Base-by-base conservation (phyloP, 2,888 invertebrate genomes). In the Morpho deidamia region DNA sequence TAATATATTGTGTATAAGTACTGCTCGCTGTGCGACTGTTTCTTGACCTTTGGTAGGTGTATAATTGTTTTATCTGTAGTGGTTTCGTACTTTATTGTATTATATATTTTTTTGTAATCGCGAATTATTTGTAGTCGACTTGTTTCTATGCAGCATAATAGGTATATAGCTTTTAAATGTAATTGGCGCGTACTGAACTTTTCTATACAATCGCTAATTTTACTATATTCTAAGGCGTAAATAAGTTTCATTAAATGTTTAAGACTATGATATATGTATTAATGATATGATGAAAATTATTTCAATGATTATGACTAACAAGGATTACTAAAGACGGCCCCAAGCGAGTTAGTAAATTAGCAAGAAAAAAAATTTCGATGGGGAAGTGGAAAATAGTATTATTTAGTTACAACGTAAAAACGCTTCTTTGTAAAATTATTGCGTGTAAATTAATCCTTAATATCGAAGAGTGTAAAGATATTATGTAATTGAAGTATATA, bases 271-370 rank as follows among this genome's bases (percentile, higher is more conserved):
- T 75, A 86, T 87, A 81, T 86, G 74, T 82, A 66, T 66, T 70
- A 81, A 83, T 83, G 87, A 88, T 87, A 88, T 87, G 86, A 83
- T 78, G 70, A 75, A 81, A 81, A 78, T 76, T 77, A 80, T 76
- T 72, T 74, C 42, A 52, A 45, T 53, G 52, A 55, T 51, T 51
- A 60, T 38, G 44, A 53, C 44, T 55, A 53, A 45, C 12, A 54
- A 44, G 40, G 12, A 51, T 44, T 53, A 47, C 46, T 35, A 11
- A 48, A 41, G 32, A 10, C 34, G 45, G 46, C 41, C 46, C 35
- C 46, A 41, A 34, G 11, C n/a, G 8, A 40, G 7, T 42, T 7
- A 41, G 23, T 23, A 10, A 50, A 32, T 9, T n/a, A n/a, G 10
- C 23, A 23, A 23, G 23, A 23, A 23, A 23, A 23, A 23, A 5